These are phyloP conservation scores for Ophiodon elongatus DNA, from an alignment of 2,113 vertebrate species.

Conservation along the genomic window DNA sequence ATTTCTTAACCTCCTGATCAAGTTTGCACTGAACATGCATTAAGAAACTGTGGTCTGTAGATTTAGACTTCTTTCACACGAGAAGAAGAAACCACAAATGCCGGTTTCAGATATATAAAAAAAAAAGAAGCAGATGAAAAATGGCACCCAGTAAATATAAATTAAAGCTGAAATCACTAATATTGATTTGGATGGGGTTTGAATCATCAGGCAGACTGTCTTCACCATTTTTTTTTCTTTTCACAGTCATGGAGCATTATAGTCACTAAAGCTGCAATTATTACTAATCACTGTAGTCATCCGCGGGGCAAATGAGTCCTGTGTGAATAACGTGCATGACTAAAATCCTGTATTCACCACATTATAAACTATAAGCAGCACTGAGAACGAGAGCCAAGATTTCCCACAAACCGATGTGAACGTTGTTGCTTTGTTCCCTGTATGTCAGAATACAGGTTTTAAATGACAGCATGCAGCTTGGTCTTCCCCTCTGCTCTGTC, in stretches of 20 bases:
- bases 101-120: slow-evolving; percentile 17
- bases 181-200: slow-evolving; percentile 48
- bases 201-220: slow-evolving; percentile 55
- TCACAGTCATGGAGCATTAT: slow-evolving; percentile 30
- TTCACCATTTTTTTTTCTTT: slow-evolving; percentile 29
- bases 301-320: slow-evolving; percentile 25
- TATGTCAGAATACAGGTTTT: slow-evolving; percentile 18
- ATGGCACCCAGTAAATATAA: slow-evolving; percentile 21
- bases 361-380: slow-evolving; percentile 3
- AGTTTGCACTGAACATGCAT: not conserved
- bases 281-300: slow-evolving; percentile 60
- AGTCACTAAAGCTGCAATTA: slow-evolving; percentile 50
- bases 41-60: not conserved
- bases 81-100: slow-evolving; percentile 42
- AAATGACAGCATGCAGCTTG: not conserved
- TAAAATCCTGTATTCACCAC: slow-evolving; percentile 28
- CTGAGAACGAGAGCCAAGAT: not conserved
- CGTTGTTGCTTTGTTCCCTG: not conserved
- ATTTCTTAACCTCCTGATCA: not conserved
- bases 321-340: slow-evolving; percentile 21
- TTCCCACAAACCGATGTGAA: not conserved
- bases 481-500: not conserved
- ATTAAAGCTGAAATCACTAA: slow-evolving; percentile 51
- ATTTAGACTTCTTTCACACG: slow-evolving; percentile 21
- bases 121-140: slow-evolving; percentile 51